Evolutionary conservation across 1,140 invertebrate genomes (phyloP).

Genomic region (Leptestheria dahalacensis): DNA sequence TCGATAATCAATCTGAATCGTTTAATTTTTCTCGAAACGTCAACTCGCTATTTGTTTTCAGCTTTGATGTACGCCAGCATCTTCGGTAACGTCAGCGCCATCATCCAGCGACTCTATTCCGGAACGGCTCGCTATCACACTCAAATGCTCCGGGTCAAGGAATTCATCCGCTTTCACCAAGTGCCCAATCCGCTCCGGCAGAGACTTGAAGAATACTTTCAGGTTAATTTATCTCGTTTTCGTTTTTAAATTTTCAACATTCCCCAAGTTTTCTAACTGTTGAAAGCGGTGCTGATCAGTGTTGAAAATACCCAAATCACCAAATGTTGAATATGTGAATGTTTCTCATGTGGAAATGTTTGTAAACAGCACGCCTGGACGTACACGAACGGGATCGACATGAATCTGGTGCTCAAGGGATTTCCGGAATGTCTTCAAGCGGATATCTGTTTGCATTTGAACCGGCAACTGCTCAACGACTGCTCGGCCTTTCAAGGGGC

Average conservation of each 20-base stretch:
- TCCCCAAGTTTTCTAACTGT: too few species aligned
- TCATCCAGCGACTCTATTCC: constrained; percentile 93
- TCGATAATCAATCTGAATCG: too few species aligned
- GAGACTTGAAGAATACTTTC: constrained; percentile 89
- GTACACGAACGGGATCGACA: constrained; percentile 97
- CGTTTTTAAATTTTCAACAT: too few species aligned
- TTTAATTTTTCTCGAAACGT: too few species aligned
- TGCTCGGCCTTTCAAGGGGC: constrained; percentile 88
- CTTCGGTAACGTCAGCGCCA: constrained; percentile 83
- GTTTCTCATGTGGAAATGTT: neutral
- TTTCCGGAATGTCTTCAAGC: constrained; percentile 98
- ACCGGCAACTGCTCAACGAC: constrained; percentile 84
- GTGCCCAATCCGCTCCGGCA: constrained; percentile 74
- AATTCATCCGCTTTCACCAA: constrained; percentile 98
- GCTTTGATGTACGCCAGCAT: constrained; percentile 99
- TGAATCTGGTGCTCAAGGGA: constrained; percentile 92
- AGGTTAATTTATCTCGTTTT: too few species aligned
- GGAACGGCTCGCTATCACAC: constrained; percentile 95
- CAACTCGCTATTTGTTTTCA: too few species aligned
- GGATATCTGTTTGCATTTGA: constrained; percentile 95
- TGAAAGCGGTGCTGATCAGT: too few species aligned
- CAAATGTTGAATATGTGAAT: too few species aligned
- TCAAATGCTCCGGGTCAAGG: constrained; percentile 86
- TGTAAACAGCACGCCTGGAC: constrained; percentile 83
- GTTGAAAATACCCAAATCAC: too few species aligned